Percentiles rank a stretch among this genome's conserved stretches.
Evolutionary conservation across 2,113 vertebrate genomes (phyloP).

Genomic region (Galbula dea): DNA sequence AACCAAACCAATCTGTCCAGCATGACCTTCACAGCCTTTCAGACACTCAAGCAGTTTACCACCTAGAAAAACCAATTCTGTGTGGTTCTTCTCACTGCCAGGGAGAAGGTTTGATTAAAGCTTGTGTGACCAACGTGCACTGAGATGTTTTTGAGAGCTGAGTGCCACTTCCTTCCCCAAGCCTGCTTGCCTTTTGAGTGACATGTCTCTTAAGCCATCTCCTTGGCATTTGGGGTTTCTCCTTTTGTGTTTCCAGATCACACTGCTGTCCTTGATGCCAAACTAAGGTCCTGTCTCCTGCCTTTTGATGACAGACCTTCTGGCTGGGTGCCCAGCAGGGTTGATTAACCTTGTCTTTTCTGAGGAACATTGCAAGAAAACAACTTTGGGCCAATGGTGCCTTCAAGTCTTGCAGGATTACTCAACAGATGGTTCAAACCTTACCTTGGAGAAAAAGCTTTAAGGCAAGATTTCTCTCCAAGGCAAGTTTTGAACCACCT

Average conservation of each 20-base stretch:
- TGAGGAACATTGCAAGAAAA: neutral
- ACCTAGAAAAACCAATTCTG: neutral
- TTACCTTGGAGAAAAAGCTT: no score
- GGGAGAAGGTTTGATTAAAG: neutral
- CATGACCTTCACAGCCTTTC: neutral
- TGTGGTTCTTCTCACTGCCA: neutral
- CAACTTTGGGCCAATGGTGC: neutral
- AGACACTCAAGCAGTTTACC: neutral
- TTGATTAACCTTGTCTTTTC: neutral
- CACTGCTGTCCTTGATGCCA: neutral
- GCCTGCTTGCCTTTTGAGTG: neutral
- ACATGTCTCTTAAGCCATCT: neutral
- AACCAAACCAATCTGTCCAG: neutral
- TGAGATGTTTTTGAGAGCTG: neutral
- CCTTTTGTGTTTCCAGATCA: neutral
- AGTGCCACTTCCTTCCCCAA: neutral
- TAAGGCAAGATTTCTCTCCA: neutral
- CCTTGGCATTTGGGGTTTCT: neutral
- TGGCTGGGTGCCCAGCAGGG: neutral
- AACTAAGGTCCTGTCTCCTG: neutral
- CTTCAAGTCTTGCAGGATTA: no score
- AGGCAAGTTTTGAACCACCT: neutral
- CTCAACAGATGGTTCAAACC: no score
- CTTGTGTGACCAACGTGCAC: fast-evolving
- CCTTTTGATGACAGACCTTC: neutral